Evolutionary conservation across 2,113 vertebrate species (phyloP), one percentile per base, ranked within the genome.

Genomic region (Gasterosteus nipponicus): DNA sequence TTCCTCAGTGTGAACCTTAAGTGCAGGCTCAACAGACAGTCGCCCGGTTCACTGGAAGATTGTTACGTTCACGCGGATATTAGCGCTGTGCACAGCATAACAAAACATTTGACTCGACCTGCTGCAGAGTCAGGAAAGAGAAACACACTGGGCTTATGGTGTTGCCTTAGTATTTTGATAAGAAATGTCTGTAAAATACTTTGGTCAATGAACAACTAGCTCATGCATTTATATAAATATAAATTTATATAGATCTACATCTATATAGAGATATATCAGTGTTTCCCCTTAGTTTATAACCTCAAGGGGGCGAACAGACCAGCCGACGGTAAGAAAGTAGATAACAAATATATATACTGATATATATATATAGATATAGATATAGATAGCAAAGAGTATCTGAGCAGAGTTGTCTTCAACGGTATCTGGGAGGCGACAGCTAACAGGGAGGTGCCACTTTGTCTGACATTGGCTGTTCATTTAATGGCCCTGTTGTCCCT

Each of bases 381-480:
- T 38, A 38, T 38, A 38, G 4, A 38, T 38, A 38, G 35, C 35
- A 38, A 38, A 1, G 35, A 38, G 83, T 70, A 35, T 66, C 77
- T 86, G 66, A 39, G 56, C 86, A 87, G 82, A 72, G 77, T 80
- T 68, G 77, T 81, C 86, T 85, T 66, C 64, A 75, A 69, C 68
- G 42, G 71, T 83, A 58, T 70, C 69, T 62, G 71, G 65, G 47
- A 84, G 78, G 72, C 59, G 72, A 78, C 83, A 0, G 83, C 85
- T 90, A 91, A 88, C 90, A 77, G 78, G 83, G 87, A 91, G 87
- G 90, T 92, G 90, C 87, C 89, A 87, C 85, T 90, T 87, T 89
- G 90, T 88, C 90, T 90, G 91, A 92, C 89, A 74, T 76, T 71
- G 91, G 89, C 73, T 90, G 87, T 87, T 90, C 88, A 85, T 92